Evolutionary conservation across 2,113 vertebrate genomes (phyloP).

Genomic region (Sminthopsis crassicaudata): DNA sequence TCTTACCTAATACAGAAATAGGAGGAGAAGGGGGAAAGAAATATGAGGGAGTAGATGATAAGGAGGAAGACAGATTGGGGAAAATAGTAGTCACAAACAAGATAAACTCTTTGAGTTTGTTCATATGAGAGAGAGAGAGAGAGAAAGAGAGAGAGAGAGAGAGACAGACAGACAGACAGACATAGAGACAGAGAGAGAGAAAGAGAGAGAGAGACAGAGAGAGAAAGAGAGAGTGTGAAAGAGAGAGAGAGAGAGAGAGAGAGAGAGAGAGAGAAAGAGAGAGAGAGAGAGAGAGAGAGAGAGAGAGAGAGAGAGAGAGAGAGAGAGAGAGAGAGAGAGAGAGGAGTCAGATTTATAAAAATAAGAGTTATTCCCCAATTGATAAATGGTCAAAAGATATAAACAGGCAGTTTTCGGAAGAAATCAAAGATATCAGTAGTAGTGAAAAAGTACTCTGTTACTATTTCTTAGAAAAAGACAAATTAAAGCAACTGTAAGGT

Average conservation of each 20-base stretch:
- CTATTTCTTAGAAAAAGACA: not conserved
- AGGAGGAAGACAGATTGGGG: not conserved
- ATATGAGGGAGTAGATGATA: not conserved
- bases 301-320: too few species aligned
- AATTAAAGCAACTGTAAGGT: not conserved
- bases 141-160: too few species aligned
- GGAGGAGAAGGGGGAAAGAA: not conserved
- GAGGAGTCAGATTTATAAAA: not conserved
- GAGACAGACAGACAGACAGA: too few species aligned
- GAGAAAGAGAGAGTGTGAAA: too few species aligned
- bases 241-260: too few species aligned
- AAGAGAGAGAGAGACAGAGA: too few species aligned
- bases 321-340: too few species aligned
- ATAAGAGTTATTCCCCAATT: not conserved
- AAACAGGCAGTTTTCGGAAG: not conserved
- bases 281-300: too few species aligned
- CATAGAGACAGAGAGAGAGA: too few species aligned
- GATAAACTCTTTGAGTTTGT: not conserved
- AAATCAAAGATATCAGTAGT: not conserved
- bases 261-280: too few species aligned
- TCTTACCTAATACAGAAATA: not conserved
- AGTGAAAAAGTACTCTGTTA: not conserved
- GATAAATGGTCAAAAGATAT: not conserved
- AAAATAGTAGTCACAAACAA: not conserved
- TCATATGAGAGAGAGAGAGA: too few species aligned